Evolutionary conservation across 1,140 invertebrate species (phyloP).

Genomic region (Hyles vespertilio): DNA sequence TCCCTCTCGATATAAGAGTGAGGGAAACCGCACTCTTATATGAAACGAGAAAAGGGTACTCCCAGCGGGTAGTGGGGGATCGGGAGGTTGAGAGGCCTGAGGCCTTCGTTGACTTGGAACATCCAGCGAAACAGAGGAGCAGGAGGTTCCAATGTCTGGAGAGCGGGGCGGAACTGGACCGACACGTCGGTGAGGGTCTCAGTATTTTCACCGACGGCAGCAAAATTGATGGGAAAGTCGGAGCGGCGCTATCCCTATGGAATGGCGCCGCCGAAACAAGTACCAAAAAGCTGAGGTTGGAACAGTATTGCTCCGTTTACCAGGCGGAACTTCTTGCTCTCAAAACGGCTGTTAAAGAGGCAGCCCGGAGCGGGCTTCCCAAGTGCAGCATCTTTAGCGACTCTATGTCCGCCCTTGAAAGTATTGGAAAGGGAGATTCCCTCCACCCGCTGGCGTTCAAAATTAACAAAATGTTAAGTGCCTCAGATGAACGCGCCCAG

Average conservation of each 20-base stretch:
- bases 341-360: background rate
- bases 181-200: background rate
- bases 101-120: background rate
- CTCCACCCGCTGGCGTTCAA: too few species aligned
- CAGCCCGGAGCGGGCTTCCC: background rate
- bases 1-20: conserved; percentile 18
- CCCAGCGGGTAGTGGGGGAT: conserved; percentile 11
- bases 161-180: conserved; percentile 4
- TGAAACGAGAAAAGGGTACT: conserved; percentile 9
- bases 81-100: conserved; percentile 12
- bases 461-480: too few species aligned
- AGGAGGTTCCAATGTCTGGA: conserved; percentile 10
- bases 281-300: conserved; percentile 12
- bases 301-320: conserved; percentile 26
- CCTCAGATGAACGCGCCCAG: background rate
- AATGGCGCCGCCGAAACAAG: conserved; percentile 12
- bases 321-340: conserved; percentile 26
- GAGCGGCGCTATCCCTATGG: conserved; percentile 25
- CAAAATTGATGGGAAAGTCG: conserved; percentile 26
- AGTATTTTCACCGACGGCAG: conserved; percentile 26
- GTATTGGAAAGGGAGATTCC: background rate
- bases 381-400: conserved; percentile 17
- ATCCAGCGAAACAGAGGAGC: conserved; percentile 9
- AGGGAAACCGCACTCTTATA: conserved; percentile 13
- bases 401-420: conserved; percentile 22